phyloP scores from a whole-genome alignment of 1,140 invertebrate species.

The Lanistes nyassanus region DNA sequence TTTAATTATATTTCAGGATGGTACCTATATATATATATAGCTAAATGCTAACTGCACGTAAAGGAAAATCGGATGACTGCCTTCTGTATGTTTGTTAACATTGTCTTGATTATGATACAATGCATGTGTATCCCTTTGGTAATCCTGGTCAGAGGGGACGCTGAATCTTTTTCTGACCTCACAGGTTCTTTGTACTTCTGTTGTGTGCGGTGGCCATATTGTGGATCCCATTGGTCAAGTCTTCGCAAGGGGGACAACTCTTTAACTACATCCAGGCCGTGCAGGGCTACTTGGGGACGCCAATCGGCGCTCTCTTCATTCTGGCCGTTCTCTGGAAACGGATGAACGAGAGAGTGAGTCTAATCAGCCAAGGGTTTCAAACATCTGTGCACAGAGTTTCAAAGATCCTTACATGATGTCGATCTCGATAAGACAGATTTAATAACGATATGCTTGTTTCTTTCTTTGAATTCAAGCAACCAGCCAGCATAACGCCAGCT shows the following conservation, averaged over 20 bases:
- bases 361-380: too few species aligned
- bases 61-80: too few species aligned
- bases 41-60: too few species aligned
- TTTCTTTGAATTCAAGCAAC: too few species aligned
- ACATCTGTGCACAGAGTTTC: too few species aligned
- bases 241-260: constrained; percentile 70
- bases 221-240: constrained; percentile 72
- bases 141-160: background rate
- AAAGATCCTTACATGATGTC: too few species aligned
- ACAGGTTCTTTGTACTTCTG: constrained; percentile 68
- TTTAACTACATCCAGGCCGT: constrained; percentile 73
- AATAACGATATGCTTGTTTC: too few species aligned
- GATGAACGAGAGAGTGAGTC: constrained; percentile 69
- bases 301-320: constrained; percentile 71
- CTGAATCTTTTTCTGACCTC: background rate
- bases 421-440: too few species aligned
- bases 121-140: background rate
- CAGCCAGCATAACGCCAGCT: too few species aligned
- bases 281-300: constrained; percentile 71
- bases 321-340: constrained; percentile 69
- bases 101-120: background rate
- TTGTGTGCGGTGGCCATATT: constrained; percentile 69
- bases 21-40: too few species aligned
- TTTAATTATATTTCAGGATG: too few species aligned
- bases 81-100: too few species aligned